Conservation (phyloP, 2,797 vertebrate species). For the Lepilemur septentrionalis region DNA sequence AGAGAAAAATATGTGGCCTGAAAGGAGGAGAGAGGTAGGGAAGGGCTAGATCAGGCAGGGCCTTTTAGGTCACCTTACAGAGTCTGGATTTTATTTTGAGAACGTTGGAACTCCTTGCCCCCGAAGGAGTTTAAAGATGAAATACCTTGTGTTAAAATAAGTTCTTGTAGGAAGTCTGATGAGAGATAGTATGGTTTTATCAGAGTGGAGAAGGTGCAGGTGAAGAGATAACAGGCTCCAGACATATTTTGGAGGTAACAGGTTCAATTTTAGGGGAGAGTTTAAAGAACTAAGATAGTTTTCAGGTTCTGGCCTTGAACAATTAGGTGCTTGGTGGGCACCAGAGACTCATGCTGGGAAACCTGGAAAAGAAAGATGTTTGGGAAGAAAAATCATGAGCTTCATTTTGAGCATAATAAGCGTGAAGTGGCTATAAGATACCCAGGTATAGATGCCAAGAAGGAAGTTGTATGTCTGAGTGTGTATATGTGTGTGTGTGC, state of each 20-base stretch:
- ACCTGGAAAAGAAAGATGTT: background rate
- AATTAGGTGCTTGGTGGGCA: background rate
- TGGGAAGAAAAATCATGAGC: background rate
- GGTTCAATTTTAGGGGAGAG: background rate
- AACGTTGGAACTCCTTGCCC: background rate
- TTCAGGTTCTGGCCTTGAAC: background rate
- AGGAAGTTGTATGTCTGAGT: background rate
- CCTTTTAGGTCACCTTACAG: background rate
- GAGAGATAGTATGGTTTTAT: background rate
- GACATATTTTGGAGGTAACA: background rate
- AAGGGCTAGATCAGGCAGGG: background rate
- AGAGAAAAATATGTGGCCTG: background rate
- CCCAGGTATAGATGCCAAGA: background rate
- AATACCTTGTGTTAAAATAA: background rate
- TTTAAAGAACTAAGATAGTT: background rate
- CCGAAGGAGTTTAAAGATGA: background rate
- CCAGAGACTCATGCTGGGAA: background rate
- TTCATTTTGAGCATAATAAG: background rate
- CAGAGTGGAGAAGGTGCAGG: background rate
- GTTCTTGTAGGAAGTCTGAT: background rate
- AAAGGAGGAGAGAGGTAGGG: background rate
- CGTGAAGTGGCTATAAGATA: background rate
- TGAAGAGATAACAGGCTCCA: background rate
- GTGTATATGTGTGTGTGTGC: background rate
- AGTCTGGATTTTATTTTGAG: background rate